Conservation (phyloP, 2,888 invertebrate genomes). For the Habrosyne pyritoides region DNA sequence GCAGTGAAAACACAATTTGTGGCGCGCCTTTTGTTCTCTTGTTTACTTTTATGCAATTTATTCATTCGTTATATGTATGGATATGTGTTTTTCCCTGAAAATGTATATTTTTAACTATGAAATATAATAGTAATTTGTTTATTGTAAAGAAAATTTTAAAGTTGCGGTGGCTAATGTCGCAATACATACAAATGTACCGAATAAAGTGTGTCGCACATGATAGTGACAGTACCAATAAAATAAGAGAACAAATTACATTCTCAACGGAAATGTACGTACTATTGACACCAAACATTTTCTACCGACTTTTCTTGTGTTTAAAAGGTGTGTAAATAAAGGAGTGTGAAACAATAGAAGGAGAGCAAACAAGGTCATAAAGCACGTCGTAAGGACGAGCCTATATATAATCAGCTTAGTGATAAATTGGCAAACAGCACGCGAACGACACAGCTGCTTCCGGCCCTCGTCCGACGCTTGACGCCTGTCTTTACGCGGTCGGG, state of each 20-base stretch:
- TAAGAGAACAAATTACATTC: not conserved
- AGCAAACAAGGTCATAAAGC: slow-evolving; percentile 78
- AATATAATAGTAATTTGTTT: no score
- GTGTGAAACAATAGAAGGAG: slow-evolving; percentile 67
- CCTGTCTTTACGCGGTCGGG: slow-evolving; percentile 21
- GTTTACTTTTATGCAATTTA: slow-evolving; percentile 72
- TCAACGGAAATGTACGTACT: not conserved
- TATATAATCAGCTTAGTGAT: slow-evolving; percentile 83
- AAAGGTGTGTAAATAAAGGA: slow-evolving; percentile 72
- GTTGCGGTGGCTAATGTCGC: not conserved
- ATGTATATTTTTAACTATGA: no score
- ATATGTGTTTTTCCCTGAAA: no score
- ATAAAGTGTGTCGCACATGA: not conserved
- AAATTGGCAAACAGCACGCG: slow-evolving; percentile 83
- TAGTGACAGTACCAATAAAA: not conserved
- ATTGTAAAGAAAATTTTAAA: not conserved
- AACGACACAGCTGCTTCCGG: slow-evolving; percentile 80
- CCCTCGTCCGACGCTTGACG: slow-evolving; percentile 25
- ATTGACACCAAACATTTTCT: slow-evolving; percentile 6
- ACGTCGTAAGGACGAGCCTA: slow-evolving; percentile 77
- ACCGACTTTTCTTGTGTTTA: slow-evolving; percentile 44
- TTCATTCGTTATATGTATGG: slow-evolving; percentile 47
- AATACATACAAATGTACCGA: no score
- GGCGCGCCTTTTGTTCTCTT: slow-evolving; percentile 66
- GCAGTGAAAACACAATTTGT: slow-evolving; percentile 75